phyloP scores from a whole-genome alignment of 2,888 invertebrate genomes.

The Teinopalpus imperialis region DNA sequence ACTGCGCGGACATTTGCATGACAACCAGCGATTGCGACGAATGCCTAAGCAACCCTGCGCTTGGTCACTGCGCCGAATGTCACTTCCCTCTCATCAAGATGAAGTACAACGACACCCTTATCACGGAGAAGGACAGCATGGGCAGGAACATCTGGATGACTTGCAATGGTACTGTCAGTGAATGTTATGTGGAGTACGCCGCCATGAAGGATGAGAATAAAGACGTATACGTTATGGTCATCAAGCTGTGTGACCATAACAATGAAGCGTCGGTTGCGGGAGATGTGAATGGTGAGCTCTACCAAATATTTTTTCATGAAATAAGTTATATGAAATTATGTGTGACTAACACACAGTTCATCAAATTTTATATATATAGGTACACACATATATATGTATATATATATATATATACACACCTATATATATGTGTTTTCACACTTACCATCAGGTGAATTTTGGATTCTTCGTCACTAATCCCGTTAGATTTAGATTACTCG shows the following conservation, averaged over 20 bases:
- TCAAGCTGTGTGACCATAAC: constrained; percentile 41
- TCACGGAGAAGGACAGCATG: constrained; percentile 35
- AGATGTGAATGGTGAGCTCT: constrained; percentile 45
- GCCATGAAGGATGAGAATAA: constrained; percentile 44
- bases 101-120: constrained; percentile 38
- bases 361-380: no score
- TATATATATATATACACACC: no score
- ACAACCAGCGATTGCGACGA: constrained; percentile 44
- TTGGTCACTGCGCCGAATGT: constrained; percentile 33
- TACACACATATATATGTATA: no score
- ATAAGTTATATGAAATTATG: no score
- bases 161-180: constrained; percentile 47
- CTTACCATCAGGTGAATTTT: no score
- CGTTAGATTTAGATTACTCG: no score
- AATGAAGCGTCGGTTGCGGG: constrained; percentile 31
- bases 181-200: constrained; percentile 44
- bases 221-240: constrained; percentile 47
- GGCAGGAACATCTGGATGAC: constrained; percentile 52
- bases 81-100: constrained; percentile 34
- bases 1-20: constrained; percentile 60
- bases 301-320: no score
- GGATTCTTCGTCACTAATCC: no score
- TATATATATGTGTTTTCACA: no score
- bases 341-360: no score
- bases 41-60: constrained; percentile 46